Evolutionary conservation across 2,113 vertebrate species (phyloP), one percentile per base, ranked within the genome.

Genomic region (Acrocephalus arundinaceus): DNA sequence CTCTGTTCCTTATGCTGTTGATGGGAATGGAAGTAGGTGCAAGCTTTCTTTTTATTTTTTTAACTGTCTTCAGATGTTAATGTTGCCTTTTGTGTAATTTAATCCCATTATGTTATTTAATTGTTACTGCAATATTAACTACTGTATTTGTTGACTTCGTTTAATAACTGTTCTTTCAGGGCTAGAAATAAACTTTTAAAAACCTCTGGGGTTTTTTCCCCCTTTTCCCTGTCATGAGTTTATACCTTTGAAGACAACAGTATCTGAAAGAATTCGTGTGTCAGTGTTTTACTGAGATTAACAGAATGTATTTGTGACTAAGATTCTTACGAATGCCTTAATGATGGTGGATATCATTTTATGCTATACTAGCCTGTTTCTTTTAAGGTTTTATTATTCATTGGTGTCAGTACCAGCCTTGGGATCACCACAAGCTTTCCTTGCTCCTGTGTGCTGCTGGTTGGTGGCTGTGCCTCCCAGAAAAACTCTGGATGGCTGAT

Each of bases 101-200:
- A 98, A 98, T 98, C 97, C 94, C 89, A 83, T 96, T 97, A 95
- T 97, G 96, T 97, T 98, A 98, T 98, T 98, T 98, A 98, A 98
- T 97, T 98, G 97, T 98, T 98, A 97, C 97, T 95, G 97, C 97
- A 95, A 97, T 96, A 98, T 98, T 98, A 98, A 98, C 98, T 98
- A 97, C 98, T 98, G 98, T 98, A 98, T 98, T 98, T 98, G 97
- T 96, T 97, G 96, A 98, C 95, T 97, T 97, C 79, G 97, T 97
- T 98, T 96, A 97, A 97, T 98, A 97, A 97, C 97, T 97, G 97
- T 97, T 98, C 95, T 98, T 97, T 98, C 97, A 97, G 98, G 98
- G 97, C 97, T 98, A 98, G 97, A 98, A 98, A 98, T 98, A 98
- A 98, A 98, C 87, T 95, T 97, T 62, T 48, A 89, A 96, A 97